Evolutionary conservation across 2,888 invertebrate genomes (phyloP).

Genomic region (Melangyna quadrimaculata): DNA sequence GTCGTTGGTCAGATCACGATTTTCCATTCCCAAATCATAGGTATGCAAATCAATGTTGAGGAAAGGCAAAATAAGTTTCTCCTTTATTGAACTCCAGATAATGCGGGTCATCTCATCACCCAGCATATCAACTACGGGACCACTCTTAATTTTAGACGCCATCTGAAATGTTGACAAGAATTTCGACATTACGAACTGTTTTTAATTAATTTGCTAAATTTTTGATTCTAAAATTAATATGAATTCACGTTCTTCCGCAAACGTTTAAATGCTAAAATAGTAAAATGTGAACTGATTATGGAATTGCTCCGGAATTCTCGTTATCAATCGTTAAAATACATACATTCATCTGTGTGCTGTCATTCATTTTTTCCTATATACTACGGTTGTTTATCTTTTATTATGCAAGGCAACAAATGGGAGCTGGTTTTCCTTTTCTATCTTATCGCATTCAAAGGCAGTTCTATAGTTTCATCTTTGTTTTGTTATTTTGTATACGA

Average conservation of each 20-base stretch:
- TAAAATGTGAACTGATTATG: constrained; percentile 3
- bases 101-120: constrained; percentile 99
- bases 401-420: constrained; percentile 41
- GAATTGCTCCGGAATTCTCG: constrained; percentile 14
- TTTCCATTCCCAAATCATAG: constrained; percentile 97
- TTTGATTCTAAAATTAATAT: background rate
- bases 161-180: constrained; percentile 76
- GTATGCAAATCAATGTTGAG: constrained; percentile 96
- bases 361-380: constrained; percentile 11
- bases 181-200: constrained; percentile 41
- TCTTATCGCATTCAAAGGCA: background rate
- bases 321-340: constrained; percentile 22
- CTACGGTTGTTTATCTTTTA: constrained; percentile 13
- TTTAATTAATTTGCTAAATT: background rate
- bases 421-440: constrained; percentile 36
- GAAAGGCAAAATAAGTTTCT: constrained; percentile 97
- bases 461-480: background rate
- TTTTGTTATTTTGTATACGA: constrained; percentile 1
- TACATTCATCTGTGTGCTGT: constrained; percentile 29
- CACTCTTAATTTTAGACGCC: constrained; percentile 86
- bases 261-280: constrained; percentile 42
- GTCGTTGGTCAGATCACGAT: constrained; percentile 96
- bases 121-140: constrained; percentile 94
- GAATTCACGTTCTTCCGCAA: constrained; percentile 23
- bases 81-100: constrained; percentile 99